A percentile compares a stretch with the other conserved stretches of the same genome.
Conservation (phyloP, 2,888 invertebrate genomes). For the Steinernema carpocapsae region DNA sequence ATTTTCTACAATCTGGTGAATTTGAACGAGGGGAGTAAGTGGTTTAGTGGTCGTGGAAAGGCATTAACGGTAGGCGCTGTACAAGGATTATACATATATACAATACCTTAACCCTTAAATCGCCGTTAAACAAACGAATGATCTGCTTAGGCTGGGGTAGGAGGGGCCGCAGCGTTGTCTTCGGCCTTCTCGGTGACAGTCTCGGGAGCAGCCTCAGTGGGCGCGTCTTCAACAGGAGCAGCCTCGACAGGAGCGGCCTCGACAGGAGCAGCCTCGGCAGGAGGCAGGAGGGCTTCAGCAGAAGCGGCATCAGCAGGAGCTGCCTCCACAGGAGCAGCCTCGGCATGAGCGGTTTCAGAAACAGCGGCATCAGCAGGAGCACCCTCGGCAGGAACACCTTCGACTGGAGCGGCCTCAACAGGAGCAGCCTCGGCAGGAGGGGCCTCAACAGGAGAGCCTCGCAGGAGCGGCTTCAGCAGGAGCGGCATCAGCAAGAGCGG, state of each 20-base stretch:
- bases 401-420: slow-evolving; percentile 13
- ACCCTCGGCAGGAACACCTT: background rate
- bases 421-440: slow-evolving; percentile 8
- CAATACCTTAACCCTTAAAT: slow-evolving; percentile 22
- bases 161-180: background rate
- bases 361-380: slow-evolving; percentile 9
- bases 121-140: background rate
- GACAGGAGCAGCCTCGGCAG: background rate
- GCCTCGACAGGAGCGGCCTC: slow-evolving; percentile 5
- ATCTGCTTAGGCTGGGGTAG: slow-evolving; percentile 8
- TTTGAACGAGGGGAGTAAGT: slow-evolving; percentile 1
- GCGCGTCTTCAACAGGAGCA: background rate
- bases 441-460: background rate
- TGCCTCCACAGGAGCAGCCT: slow-evolving; percentile 22
- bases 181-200: background rate
- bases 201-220: slow-evolving; percentile 9
- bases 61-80: slow-evolving; percentile 28
- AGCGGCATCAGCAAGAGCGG: slow-evolving; percentile 8
- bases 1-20: background rate
- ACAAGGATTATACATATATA: slow-evolving; percentile 31
- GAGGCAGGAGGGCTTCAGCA: slow-evolving; percentile 10
- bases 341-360: background rate
- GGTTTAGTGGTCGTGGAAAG: background rate
- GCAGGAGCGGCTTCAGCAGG: slow-evolving; percentile 22
- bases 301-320: slow-evolving; percentile 18